Evolutionary conservation across 1,140 invertebrate species (phyloP).

Genomic region (Acyrthosiphon pisum): DNA sequence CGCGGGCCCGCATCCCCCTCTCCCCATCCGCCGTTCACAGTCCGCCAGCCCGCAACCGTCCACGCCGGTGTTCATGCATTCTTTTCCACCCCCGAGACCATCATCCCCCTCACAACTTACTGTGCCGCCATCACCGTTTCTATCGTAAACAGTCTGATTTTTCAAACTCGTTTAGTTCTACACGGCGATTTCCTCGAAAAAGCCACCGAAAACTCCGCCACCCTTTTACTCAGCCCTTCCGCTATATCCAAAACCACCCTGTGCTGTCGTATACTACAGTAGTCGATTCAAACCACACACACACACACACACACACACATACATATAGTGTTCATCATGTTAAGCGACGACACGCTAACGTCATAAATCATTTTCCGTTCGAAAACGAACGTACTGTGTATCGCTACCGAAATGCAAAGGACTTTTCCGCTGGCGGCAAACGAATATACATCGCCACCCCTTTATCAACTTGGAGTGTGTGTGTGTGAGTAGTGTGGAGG

Average conservation of each 20-base stretch:
- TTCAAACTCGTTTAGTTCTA: conserved; percentile 27
- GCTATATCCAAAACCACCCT: background rate
- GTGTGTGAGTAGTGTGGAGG: background rate
- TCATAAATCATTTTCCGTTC: conserved; percentile 49
- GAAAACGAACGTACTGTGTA: conserved; percentile 1
- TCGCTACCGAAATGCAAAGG: background rate
- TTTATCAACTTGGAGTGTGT: background rate
- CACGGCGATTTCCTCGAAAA: background rate
- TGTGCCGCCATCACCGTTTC: background rate
- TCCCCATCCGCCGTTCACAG: background rate
- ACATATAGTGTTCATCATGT: background rate
- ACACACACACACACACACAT: background rate
- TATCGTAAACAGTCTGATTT: conserved; percentile 13
- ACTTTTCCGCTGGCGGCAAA: background rate
- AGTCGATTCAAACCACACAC: conserved; percentile 16
- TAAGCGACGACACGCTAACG: conserved; percentile 37
- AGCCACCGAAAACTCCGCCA: background rate
- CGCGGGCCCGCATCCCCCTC: no score
- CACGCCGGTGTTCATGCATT: background rate
- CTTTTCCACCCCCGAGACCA: background rate
- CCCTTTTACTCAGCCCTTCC: background rate
- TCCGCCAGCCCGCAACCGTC: no score
- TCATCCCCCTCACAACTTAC: background rate
- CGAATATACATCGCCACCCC: background rate
- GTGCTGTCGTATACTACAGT: background rate